Conservation (phyloP, 2,113 vertebrate genomes). For the Nestor notabilis region DNA sequence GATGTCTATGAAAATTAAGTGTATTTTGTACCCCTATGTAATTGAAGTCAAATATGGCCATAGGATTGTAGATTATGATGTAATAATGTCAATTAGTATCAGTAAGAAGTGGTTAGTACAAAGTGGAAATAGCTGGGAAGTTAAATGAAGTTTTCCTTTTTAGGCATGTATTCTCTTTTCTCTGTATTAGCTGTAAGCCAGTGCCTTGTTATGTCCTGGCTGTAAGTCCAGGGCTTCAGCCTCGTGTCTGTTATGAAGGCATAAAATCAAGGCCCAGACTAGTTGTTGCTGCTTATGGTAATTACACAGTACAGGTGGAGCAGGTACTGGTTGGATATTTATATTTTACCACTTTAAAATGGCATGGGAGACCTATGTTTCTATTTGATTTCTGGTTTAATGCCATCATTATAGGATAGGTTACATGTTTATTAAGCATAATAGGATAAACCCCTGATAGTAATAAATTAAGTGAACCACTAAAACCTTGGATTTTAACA, state of each 20-base stretch:
- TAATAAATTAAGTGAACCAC: neutral
- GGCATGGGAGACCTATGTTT: neutral
- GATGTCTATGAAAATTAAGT: neutral
- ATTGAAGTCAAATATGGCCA: neutral
- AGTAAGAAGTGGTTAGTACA: neutral
- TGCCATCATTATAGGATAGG: accelerated
- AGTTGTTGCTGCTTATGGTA: neutral
- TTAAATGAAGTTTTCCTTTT: neutral
- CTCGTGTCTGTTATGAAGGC: neutral
- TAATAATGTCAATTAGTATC: neutral
- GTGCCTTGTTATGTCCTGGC: neutral
- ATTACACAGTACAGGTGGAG: neutral
- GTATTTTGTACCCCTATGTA: neutral
- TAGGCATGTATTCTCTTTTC: neutral
- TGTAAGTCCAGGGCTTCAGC: neutral
- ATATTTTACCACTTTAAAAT: neutral
- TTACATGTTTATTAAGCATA: neutral
- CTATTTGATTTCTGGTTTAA: neutral
- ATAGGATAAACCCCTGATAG: neutral
- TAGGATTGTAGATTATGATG: neutral
- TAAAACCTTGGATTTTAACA: neutral
- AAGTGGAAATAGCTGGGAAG: neutral
- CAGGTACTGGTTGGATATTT: neutral
- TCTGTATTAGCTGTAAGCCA: accelerated
- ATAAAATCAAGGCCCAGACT: neutral